Base-by-base conservation (phyloP, 2,113 vertebrate genomes). In the Illadopsis cleaveri region DNA sequence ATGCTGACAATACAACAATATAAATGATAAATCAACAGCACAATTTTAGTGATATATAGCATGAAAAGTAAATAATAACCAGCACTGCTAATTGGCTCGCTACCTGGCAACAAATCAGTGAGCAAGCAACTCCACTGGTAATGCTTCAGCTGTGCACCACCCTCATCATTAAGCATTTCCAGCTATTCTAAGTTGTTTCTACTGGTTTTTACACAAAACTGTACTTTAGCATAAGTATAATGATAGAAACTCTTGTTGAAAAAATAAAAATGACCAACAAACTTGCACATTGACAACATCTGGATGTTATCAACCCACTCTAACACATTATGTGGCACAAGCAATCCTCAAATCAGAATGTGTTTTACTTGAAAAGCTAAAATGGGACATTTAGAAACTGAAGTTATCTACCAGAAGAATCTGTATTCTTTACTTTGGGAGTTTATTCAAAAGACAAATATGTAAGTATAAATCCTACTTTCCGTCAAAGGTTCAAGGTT, bases 21-120 rank as follows among this genome's bases (percentile, higher is more conserved):
- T 96, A 97, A 97, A 98, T 98, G 98, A 99, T 98, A 98, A 98
- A 99, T 99, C 98, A 98, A 98, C 97, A 97, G 73, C 93, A 98
- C 96, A 97, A 98, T 98, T 98, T 98, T 98, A 96, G 98, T 99
- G 99, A 99, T 99, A 97, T 98, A 99, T 99, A 98, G 98, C 97
- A 97, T 81, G 96, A 99, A 98, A 99, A 99, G 98, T 99, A 99
- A 99, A 99, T 99, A 99, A 98, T 98, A 98, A 98, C 98, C 98
- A 97, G 97, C 91, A 83, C 95, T 96, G 96, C 98, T 99, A 99
- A 99, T 99, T 99, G 98, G 98, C 97, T 97, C 94, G 13, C 97
- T 98, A 98, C 97, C 98, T 96, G 96, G 97, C 97, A 98, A 98
- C 98, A 98, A 98, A 98, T 98, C 98, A 97, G 97, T 95, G 98